Conservation (phyloP, 2,113 vertebrate genomes). For the Peromyscus polionotus region DNA sequence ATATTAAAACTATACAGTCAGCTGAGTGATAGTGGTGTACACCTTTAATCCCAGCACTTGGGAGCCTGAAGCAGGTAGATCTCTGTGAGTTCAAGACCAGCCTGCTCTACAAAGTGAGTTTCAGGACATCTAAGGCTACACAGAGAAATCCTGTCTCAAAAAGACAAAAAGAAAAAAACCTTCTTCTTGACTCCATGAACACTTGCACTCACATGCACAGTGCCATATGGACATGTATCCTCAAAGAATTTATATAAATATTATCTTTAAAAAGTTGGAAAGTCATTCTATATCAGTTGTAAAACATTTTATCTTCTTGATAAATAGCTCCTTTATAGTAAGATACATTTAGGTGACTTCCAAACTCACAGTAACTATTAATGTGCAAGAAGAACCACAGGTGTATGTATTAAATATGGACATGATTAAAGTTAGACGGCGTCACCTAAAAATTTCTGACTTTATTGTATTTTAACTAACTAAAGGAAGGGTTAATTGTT, state of each 20-base stretch:
- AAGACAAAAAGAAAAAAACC: not conserved
- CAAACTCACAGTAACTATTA: not conserved
- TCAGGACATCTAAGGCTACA: not conserved
- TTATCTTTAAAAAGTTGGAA: not conserved
- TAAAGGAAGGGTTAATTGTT: conserved; percentile 23
- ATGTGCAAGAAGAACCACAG: conserved; percentile 10
- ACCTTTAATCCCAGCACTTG: not conserved
- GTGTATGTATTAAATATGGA: conserved; percentile 35
- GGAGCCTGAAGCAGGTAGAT: not conserved
- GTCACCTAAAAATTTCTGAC: conserved; percentile 67
- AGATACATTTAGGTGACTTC: conserved; percentile 52
- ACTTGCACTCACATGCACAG: not conserved
- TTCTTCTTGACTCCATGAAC: not conserved
- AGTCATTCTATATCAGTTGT: conserved; percentile 24
- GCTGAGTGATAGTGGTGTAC: not conserved
- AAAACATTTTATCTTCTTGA: conserved; percentile 52
- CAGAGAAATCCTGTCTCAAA: not conserved
- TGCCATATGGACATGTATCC: not conserved
- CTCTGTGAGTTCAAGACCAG: not conserved
- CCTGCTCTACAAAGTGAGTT: not conserved
- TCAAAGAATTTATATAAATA: not conserved
- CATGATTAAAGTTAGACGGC: conserved; percentile 57
- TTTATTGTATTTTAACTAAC: conserved; percentile 54
- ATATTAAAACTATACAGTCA: conserved; percentile 44
- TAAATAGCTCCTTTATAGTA: conserved; percentile 45